Percentiles rank a stretch among this genome's conserved stretches.
These are phyloP conservation scores for Heliconius charithonia DNA, from an alignment of 2,888 invertebrate genomes.

Conservation along the genomic window DNA sequence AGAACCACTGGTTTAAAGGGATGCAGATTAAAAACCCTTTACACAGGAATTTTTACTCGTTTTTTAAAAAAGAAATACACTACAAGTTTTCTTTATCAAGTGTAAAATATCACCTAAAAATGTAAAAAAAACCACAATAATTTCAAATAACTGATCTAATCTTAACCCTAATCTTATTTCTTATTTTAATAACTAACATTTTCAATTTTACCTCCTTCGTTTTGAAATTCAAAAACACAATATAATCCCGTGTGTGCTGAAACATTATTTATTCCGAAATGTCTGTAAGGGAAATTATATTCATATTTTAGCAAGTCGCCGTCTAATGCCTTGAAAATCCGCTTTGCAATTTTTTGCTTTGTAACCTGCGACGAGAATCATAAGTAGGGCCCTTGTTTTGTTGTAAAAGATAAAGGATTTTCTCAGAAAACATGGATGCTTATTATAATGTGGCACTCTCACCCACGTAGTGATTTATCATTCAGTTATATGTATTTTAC, in stretches of 20 bases:
- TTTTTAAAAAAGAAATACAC: no score
- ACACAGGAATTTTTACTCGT: no score
- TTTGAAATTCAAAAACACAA: conserved; percentile 1
- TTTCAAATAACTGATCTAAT: not conserved
- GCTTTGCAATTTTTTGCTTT: conserved; percentile 36
- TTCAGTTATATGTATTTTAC: not conserved
- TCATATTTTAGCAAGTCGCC: conserved; percentile 33
- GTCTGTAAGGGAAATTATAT: conserved; percentile 30
- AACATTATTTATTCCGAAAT: conserved; percentile 27
- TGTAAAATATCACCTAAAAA: not conserved
- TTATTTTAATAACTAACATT: not conserved
- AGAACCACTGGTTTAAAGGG: no score
- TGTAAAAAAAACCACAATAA: not conserved
- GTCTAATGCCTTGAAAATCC: conserved; percentile 35
- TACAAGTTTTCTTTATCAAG: no score
- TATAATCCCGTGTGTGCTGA: conserved; percentile 10
- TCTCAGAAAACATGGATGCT: not conserved
- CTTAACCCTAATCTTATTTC: not conserved
- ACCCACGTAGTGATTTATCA: not conserved
- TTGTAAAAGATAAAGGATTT: conserved; percentile 32
- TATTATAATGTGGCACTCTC: not conserved
- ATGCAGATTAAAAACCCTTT: no score
- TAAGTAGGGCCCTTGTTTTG: conserved; percentile 39
- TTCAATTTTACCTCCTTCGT: conserved; percentile 1
- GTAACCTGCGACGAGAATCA: conserved; percentile 35